Evolutionary conservation across 2,113 vertebrate genomes (phyloP).

Genomic region (Saccopteryx leptura): DNA sequence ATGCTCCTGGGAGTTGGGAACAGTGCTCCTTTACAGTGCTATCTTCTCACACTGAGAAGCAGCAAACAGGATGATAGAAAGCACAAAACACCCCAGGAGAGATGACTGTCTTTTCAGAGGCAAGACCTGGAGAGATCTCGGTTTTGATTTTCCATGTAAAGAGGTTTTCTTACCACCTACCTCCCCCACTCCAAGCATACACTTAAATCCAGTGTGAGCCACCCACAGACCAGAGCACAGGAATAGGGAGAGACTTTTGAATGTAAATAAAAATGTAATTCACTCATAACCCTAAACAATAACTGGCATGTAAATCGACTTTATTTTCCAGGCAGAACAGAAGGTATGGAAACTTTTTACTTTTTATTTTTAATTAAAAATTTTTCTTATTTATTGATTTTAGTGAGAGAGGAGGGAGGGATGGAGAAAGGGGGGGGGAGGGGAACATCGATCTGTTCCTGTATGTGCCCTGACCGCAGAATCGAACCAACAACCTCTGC

Average conservation of each 20-base stretch:
- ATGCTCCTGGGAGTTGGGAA: background rate
- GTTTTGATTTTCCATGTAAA: background rate
- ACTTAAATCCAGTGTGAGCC: background rate
- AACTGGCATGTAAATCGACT: background rate
- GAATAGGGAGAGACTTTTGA: background rate
- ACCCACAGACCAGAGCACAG: conserved; percentile 11
- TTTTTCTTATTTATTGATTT: too few relatives aligned
- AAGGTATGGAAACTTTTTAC: background rate
- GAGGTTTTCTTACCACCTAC: background rate
- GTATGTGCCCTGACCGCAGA: too few relatives aligned
- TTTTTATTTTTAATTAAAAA: too few relatives aligned
- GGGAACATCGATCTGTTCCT: too few relatives aligned
- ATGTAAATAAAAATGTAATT: conserved; percentile 64
- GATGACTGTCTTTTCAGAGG: background rate
- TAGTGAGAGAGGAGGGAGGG: too few relatives aligned
- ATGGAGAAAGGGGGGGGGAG: too few relatives aligned
- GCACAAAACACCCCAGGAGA: background rate
- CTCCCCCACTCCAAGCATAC: background rate
- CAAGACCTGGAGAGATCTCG: conserved; percentile 23
- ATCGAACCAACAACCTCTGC: too few relatives aligned
- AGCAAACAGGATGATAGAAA: background rate
- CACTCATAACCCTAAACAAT: background rate
- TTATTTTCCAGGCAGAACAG: conserved; percentile 20
- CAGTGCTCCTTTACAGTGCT: background rate
- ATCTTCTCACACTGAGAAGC: background rate